phyloP scores from a whole-genome alignment of 1,140 invertebrate genomes.

The Oreohelix idahoensis region DNA sequence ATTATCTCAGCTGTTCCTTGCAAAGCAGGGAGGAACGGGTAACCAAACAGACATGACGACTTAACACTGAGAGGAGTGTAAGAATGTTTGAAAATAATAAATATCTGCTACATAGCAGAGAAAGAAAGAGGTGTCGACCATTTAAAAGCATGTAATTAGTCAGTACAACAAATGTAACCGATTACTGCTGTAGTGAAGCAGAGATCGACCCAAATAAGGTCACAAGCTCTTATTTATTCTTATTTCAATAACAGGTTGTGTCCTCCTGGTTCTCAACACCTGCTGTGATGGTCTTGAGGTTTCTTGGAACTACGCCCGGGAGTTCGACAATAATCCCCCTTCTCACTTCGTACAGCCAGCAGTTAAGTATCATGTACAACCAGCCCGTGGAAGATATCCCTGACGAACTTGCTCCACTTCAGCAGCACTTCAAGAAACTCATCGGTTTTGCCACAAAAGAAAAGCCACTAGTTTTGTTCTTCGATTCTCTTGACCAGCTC shows the following conservation, averaged over 20 bases:
- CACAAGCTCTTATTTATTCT: background rate
- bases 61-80: no score
- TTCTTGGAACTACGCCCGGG: slow-evolving; percentile 96
- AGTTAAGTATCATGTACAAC: slow-evolving; percentile 96
- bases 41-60: no score
- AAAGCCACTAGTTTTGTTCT: slow-evolving; percentile 68
- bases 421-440: slow-evolving; percentile 95
- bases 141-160: no score
- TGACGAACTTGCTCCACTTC: slow-evolving; percentile 94
- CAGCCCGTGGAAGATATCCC: slow-evolving; percentile 93
- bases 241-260: slow-evolving; percentile 38
- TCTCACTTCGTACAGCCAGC: slow-evolving; percentile 93
- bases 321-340: slow-evolving; percentile 94
- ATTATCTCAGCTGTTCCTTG: no score
- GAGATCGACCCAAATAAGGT: no score
- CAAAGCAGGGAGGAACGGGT: no score
- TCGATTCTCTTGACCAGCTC: slow-evolving; percentile 76
- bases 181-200: no score
- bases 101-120: no score
- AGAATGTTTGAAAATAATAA: no score
- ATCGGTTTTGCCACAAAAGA: slow-evolving; percentile 75
- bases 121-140: no score
- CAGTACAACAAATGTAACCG: no score
- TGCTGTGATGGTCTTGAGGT: slow-evolving; percentile 89
- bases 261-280: slow-evolving; percentile 69